Base-by-base conservation (phyloP, 1,140 invertebrate species). In the Lasaia peninsularis region DNA sequence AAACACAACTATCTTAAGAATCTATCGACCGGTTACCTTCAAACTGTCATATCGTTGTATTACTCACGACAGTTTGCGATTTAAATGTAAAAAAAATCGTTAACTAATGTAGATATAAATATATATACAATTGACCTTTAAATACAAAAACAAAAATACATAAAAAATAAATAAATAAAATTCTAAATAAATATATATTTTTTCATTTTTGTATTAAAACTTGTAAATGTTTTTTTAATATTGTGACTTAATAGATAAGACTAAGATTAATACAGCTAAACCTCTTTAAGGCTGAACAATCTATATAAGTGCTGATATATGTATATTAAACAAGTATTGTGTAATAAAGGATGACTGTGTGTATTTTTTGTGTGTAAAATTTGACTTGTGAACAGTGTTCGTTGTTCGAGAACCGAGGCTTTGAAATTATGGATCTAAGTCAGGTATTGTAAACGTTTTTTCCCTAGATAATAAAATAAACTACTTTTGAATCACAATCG, bases 1-100 rank as follows among this genome's bases (percentile, higher is more conserved):
- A 73, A 77, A 77, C 69, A 70, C 37, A 12, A 32, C 49, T 75
- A 73, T 73, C 71, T 67, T 54, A 49, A 24, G 21, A 24, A 44
- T 31, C 31, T 52, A 9, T n/a, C 7, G 31, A 7, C 10, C 18
- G 40, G 18, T 11, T 48, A 48, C 10, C 18, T 48, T 16, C 12
- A 8, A 14, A 48, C 18, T 21, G 6, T 48, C 6, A 2, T 10
- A 21, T 18, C 7, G 18, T 21, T 16, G 6, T 44, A 11, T 34
- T 34, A 34, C 11, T 18, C 1, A 40, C 14, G 7, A 9, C 6
- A 8, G 1, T 40, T 40, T 16, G 14, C 16, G 8, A 12, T 35
- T 12, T 12, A 4, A 2, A 3, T 16, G 8, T 1, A 0, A 40
- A 8, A 16, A 18, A 10, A 14, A 18, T 18, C 6, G 12, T 9